phyloP scores from a whole-genome alignment of 2,888 invertebrate genomes.

The Drosophila monieri region DNA sequence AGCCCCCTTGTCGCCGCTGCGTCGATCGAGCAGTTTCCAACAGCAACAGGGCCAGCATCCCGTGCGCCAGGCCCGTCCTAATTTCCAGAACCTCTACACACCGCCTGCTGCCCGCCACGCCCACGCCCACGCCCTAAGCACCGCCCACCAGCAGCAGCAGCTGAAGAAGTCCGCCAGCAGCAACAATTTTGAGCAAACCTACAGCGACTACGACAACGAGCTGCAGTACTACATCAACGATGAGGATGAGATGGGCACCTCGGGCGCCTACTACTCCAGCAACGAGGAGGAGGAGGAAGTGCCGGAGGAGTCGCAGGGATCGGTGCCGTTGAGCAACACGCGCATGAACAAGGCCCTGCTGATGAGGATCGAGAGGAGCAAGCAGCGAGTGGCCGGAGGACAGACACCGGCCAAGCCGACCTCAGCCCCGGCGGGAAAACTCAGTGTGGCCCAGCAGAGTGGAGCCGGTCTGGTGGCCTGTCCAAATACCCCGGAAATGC shows the following conservation, averaged over 20 bases:
- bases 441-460: conserved; percentile 43
- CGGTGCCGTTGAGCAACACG: conserved; percentile 84
- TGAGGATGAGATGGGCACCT: conserved; percentile 82
- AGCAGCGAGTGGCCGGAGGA: conserved; percentile 78
- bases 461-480: conserved; percentile 83
- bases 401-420: conserved; percentile 68
- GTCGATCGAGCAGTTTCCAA: conserved; percentile 88
- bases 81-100: conserved; percentile 81
- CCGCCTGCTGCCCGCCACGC: conserved; percentile 81
- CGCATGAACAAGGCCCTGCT: conserved; percentile 90
- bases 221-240: conserved; percentile 84
- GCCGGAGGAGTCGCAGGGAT: conserved; percentile 28
- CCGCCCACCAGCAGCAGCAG: conserved; percentile 46
- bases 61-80: conserved; percentile 72
- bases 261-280: conserved; percentile 81
- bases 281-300: conserved; percentile 79
- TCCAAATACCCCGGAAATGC: conserved; percentile 86
- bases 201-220: conserved; percentile 83
- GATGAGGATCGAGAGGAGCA: conserved; percentile 85
- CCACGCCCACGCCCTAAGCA: conserved; percentile 59
- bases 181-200: conserved; percentile 82
- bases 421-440: conserved; percentile 81
- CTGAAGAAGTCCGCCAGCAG: conserved; percentile 84
- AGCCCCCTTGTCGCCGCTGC: conserved; percentile 84
- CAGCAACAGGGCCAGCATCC: conserved; percentile 61